Evolutionary conservation across 2,113 vertebrate genomes (phyloP).

Genomic region (Apteryx mantelli): DNA sequence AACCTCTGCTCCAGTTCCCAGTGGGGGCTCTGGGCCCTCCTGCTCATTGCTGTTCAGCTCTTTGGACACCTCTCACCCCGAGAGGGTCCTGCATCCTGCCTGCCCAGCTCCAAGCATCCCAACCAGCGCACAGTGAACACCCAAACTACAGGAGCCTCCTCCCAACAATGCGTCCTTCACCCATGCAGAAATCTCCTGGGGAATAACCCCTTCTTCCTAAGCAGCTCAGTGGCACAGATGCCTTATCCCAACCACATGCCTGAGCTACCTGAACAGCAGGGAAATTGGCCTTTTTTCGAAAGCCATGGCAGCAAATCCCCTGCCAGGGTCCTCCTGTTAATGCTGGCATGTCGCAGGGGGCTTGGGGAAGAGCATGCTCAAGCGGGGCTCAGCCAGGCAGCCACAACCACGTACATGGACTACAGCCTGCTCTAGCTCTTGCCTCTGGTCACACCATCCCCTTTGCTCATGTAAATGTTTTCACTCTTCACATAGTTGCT

Average conservation of each 20-base stretch:
- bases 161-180: neutral
- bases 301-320: neutral
- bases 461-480: neutral
- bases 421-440: neutral
- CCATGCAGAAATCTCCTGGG: neutral
- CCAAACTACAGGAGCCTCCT: neutral
- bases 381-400: neutral
- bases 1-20: accelerated
- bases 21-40: neutral
- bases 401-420: accelerated
- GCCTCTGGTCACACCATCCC: neutral
- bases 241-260: neutral
- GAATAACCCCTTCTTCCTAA: neutral
- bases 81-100: accelerated
- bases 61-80: neutral
- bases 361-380: accelerated
- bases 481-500: accelerated
- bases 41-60: neutral
- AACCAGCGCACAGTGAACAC: accelerated
- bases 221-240: neutral
- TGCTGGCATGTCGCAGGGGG: neutral
- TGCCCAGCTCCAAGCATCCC: neutral
- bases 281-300: neutral
- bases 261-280: neutral
- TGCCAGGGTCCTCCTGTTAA: neutral